Conservation (phyloP, 2,113 vertebrate genomes). For the Dicerorhinus sumatrensis region DNA sequence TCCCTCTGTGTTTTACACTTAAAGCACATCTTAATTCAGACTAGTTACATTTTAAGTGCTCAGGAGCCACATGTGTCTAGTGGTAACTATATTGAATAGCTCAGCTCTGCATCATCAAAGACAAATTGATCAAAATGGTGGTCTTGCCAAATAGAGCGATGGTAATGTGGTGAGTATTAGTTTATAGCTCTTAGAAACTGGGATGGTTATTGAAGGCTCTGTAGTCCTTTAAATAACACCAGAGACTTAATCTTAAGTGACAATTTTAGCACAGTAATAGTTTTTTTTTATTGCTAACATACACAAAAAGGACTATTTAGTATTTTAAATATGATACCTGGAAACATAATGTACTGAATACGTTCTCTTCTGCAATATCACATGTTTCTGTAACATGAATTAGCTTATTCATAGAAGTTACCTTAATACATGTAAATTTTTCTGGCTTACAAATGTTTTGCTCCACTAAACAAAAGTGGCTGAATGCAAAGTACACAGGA, state of each 20-base stretch:
- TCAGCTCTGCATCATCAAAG: neutral
- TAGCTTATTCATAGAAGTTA: neutral
- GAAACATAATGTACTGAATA: neutral
- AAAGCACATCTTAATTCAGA: neutral
- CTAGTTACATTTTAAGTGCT: neutral
- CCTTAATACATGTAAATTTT: neutral
- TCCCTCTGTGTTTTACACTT: neutral
- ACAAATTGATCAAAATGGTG: neutral
- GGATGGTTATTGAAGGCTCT: neutral
- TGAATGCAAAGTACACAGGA: neutral
- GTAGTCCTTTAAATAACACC: neutral
- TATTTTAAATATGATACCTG: neutral
- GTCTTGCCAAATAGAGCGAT: neutral
- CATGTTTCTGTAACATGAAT: neutral
- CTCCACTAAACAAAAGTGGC: neutral
- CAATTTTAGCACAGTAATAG: neutral
- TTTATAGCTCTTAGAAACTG: neutral
- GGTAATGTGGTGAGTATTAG: neutral
- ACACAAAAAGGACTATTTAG: neutral
- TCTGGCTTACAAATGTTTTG: neutral
- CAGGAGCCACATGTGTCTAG: neutral
- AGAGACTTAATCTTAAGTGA: neutral
- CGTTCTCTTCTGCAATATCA: neutral
- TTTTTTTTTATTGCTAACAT: neutral
- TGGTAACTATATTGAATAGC: neutral